These are phyloP conservation scores for Sphaerophoria taeniata DNA, from an alignment of 2,888 invertebrate genomes.

Conservation along the genomic window DNA sequence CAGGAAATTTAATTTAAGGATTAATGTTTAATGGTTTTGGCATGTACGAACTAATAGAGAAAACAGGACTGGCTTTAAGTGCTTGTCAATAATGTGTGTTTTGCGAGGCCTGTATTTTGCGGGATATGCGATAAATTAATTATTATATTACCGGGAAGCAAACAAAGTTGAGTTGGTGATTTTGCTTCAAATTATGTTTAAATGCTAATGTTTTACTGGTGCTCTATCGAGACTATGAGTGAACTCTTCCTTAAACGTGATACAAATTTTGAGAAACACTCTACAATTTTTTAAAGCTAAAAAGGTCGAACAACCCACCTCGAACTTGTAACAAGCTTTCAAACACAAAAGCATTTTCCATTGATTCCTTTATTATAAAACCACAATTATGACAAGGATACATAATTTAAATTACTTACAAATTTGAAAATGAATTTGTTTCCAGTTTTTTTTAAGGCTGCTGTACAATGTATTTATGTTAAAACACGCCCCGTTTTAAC, in stretches of 20 bases:
- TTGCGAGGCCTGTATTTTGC: background rate
- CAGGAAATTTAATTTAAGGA: conserved; percentile 23
- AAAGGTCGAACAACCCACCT: too few species aligned
- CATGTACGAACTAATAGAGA: conserved; percentile 8
- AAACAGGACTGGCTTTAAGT: background rate
- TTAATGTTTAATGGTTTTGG: conserved; percentile 27
- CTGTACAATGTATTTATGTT: background rate
- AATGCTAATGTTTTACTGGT: background rate
- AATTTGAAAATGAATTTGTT: background rate
- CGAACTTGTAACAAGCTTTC: too few species aligned
- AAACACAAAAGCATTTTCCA: too few species aligned
- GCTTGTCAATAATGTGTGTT: conserved; percentile 11
- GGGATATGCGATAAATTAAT: background rate
- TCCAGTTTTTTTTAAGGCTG: background rate
- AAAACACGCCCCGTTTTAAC: background rate
- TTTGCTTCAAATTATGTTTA: conserved; percentile 6
- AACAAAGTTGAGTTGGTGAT: background rate
- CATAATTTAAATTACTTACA: too few species aligned
- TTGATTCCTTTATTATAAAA: too few species aligned
- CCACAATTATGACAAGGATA: too few species aligned
- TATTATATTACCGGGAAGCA: background rate
- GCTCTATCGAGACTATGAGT: too few species aligned
- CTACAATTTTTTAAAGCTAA: too few species aligned
- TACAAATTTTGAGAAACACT: too few species aligned
- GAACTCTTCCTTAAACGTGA: too few species aligned